Percentiles rank a stretch among this genome's conserved stretches.
Evolutionary conservation across 2,797 vertebrate species (phyloP).

Genomic region (Phoebastria nigripes): DNA sequence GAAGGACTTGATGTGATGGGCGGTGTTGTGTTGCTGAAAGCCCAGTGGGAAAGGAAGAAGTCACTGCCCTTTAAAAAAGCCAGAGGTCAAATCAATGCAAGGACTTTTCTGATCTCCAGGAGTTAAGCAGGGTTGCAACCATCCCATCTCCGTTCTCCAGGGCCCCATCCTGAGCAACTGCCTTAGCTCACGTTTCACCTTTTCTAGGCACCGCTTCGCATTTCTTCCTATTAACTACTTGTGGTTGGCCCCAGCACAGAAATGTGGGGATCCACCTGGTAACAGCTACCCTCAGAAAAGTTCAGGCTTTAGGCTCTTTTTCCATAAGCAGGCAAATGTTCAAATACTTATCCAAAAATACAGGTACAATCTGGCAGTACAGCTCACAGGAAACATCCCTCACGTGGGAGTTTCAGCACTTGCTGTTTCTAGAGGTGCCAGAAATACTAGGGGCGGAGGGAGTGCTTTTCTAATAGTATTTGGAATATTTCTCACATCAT

Average conservation of each 20-base stretch:
- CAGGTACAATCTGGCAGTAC: conserved; percentile 43
- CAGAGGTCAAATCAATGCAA: background rate
- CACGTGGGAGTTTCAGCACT: conserved; percentile 51
- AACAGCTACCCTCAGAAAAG: background rate
- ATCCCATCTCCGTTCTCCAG: background rate
- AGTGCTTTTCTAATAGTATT: conserved; percentile 41
- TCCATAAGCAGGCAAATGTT: conserved; percentile 23
- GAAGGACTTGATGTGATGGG: background rate
- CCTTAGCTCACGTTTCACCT: background rate
- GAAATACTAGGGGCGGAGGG: conserved; percentile 24
- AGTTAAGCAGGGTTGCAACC: background rate
- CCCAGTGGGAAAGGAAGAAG: background rate
- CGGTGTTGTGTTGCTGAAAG: background rate
- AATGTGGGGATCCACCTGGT: conserved; percentile 10
- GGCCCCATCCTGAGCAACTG: background rate
- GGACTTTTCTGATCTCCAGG: background rate
- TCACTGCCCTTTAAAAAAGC: background rate
- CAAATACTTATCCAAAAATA: conserved; percentile 21
- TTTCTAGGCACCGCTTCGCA: background rate
- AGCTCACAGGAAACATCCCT: conserved; percentile 56
- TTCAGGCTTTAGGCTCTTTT: background rate
- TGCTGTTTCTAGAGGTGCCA: conserved; percentile 58
- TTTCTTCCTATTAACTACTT: background rate
- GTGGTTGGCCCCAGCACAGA: background rate
- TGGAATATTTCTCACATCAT: conserved; percentile 63